phyloP scores from a whole-genome alignment of 2,113 vertebrate genomes.

The Heptranchias perlo region DNA sequence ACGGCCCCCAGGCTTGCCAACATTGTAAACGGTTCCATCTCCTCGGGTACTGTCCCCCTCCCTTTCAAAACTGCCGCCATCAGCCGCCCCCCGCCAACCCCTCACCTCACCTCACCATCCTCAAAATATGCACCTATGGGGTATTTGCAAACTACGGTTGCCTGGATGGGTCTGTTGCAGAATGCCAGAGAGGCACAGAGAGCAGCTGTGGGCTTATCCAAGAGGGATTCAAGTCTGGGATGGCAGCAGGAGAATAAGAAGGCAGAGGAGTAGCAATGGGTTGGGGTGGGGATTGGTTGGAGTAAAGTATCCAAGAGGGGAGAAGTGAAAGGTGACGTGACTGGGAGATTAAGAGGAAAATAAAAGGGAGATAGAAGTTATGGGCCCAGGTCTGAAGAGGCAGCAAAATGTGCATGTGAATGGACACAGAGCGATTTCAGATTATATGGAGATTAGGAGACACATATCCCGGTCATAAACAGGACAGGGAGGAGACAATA shows the following conservation, averaged over 20 bases:
- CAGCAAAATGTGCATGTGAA: background rate
- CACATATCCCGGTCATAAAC: background rate
- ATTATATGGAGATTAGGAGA: background rate
- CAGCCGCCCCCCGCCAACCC: too few relatives aligned
- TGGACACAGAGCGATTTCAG: background rate
- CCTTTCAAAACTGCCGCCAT: too few relatives aligned
- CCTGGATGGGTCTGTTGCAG: background rate
- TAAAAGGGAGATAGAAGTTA: background rate
- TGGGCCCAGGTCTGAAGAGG: background rate
- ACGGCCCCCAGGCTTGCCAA: too few relatives aligned
- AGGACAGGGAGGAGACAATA: background rate
- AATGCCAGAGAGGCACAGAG: background rate
- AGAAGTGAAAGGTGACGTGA: background rate
- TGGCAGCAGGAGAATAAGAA: background rate
- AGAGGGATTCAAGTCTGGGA: background rate
- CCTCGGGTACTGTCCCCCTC: too few relatives aligned
- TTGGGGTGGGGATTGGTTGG: background rate
- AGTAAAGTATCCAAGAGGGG: background rate
- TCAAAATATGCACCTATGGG: too few relatives aligned
- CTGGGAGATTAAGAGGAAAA: background rate
- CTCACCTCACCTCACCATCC: too few relatives aligned
- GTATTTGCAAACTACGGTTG: background rate
- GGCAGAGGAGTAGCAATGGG: background rate
- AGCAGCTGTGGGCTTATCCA: background rate
- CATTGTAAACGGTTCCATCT: too few relatives aligned